Conservation (phyloP, 2,797 vertebrate species). For the Callimico goeldii region DNA sequence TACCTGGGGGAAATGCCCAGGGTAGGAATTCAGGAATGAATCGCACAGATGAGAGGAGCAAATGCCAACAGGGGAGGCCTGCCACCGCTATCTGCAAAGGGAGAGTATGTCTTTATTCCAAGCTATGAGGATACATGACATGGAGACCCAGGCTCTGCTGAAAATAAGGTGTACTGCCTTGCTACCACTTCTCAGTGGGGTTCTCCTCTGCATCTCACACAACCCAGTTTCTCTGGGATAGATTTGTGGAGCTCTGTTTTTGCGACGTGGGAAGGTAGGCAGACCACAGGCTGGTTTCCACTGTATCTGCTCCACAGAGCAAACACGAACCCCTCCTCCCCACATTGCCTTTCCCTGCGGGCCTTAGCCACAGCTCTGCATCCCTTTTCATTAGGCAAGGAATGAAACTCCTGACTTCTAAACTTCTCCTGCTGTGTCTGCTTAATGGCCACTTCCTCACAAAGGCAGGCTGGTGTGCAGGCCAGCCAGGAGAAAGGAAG, state of each 20-base stretch:
- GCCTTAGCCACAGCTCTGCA: slow-evolving; percentile 22
- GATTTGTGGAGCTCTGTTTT: neutral
- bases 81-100: neutral
- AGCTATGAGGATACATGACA: neutral
- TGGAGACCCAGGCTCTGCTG: neutral
- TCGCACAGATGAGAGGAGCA: neutral
- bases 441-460: slow-evolving; percentile 63
- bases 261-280: neutral
- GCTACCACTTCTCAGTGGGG: neutral
- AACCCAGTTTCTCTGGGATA: neutral
- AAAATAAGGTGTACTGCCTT: neutral
- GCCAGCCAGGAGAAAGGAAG: slow-evolving; percentile 29
- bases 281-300: neutral
- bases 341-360: slow-evolving; percentile 42
- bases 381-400: slow-evolving; percentile 71
- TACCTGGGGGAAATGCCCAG: neutral
- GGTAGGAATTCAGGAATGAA: neutral
- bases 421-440: slow-evolving; percentile 60
- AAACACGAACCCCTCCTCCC: neutral
- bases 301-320: neutral
- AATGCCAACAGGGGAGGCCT: neutral
- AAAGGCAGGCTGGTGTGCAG: slow-evolving; percentile 37
- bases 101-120: neutral
- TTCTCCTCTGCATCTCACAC: neutral
- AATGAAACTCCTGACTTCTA: slow-evolving; percentile 53